Evolutionary conservation across 1,140 invertebrate species (phyloP).

Genomic region (Vollenhovia emeryi): DNA sequence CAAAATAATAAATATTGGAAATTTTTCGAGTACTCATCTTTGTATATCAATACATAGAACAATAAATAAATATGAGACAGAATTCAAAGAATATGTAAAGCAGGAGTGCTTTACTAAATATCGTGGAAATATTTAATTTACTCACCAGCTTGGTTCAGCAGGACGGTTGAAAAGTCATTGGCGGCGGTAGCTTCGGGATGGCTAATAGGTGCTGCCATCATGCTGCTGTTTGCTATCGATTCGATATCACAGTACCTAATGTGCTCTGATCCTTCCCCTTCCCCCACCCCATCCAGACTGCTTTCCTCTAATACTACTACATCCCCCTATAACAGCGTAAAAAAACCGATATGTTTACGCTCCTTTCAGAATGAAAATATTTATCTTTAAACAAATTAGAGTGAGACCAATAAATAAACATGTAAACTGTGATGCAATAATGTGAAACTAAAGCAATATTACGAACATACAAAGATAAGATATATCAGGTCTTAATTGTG

Average conservation of each 20-base stretch:
- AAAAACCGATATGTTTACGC: conserved; percentile 40
- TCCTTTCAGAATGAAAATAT: background rate
- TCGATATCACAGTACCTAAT: conserved; percentile 86
- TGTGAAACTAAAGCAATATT: background rate
- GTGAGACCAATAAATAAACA: background rate
- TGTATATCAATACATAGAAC: background rate
- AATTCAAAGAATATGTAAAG: background rate
- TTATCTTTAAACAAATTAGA: background rate
- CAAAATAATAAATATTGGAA: background rate
- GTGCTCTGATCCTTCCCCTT: conserved; percentile 84
- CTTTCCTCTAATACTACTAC: conserved; percentile 86
- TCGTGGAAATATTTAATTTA: conserved; percentile 35
- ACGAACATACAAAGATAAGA: background rate
- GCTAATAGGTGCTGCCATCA: conserved; percentile 85
- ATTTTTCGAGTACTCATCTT: background rate
- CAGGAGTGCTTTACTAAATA: conserved; percentile 4
- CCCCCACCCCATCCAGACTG: conserved; percentile 85
- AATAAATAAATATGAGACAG: background rate
- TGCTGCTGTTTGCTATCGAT: conserved; percentile 85
- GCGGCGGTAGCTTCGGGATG: conserved; percentile 85
- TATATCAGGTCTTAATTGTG: background rate
- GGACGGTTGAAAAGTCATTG: conserved; percentile 86
- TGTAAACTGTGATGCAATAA: background rate
- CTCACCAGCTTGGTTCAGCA: conserved; percentile 84
- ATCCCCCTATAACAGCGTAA: conserved; percentile 82